A percentile compares a stretch with the other conserved stretches of the same genome.
phyloP scores from a whole-genome alignment of 2,888 invertebrate genomes.

The Meganola albula region DNA sequence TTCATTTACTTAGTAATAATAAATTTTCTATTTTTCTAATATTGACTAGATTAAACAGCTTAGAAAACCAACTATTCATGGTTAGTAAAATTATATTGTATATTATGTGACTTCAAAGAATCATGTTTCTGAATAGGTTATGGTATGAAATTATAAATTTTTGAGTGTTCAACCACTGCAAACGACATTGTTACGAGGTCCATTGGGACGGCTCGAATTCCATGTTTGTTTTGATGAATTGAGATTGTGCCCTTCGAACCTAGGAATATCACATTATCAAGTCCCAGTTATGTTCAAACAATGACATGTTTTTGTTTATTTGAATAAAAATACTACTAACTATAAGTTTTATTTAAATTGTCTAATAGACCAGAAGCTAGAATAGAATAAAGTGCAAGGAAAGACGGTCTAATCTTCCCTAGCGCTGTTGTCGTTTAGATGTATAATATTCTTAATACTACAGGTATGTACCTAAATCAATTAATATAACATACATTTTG shows the following conservation, averaged over 20 bases:
- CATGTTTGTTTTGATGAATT: constrained; percentile 7
- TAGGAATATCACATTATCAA: constrained; percentile 16
- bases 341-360: constrained; percentile 69
- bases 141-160: too few species aligned
- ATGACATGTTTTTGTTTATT: constrained; percentile 58
- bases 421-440: constrained; percentile 15
- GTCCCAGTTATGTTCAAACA: constrained; percentile 31
- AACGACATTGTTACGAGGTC: too few species aligned
- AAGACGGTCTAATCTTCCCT: constrained; percentile 35
- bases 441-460: constrained; percentile 16
- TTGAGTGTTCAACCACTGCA: too few species aligned
- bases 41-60: constrained; percentile 28
- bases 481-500: constrained; percentile 41
- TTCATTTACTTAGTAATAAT: too few species aligned
- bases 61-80: constrained; percentile 31
- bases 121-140: constrained; percentile 28
- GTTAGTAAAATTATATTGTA: constrained; percentile 31
- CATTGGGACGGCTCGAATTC: too few species aligned
- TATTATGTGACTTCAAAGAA: constrained; percentile 28
- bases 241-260: constrained; percentile 11
- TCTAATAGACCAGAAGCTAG: too few species aligned
- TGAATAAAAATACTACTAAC: constrained; percentile 65
- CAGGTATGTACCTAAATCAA: constrained; percentile 28
- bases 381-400: too few species aligned
- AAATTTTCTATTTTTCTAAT: constrained; percentile 34